These are phyloP conservation scores for Solenopsis invicta DNA, from an alignment of 1,140 invertebrate species.

Conservation along the genomic window DNA sequence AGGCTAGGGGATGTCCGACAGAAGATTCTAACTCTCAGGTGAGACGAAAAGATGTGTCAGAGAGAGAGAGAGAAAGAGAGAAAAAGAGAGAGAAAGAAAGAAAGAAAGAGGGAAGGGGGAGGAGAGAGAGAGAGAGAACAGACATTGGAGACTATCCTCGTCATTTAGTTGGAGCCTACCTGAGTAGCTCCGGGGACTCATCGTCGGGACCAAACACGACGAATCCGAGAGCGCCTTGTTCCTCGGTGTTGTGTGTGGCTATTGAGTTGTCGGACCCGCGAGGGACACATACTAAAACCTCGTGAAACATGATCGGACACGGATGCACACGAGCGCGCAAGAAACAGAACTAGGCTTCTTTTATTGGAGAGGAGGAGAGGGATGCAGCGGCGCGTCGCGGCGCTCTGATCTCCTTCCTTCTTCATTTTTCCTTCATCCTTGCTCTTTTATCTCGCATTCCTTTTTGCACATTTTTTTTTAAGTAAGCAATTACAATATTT, in stretches of 20 bases:
- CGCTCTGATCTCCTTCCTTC: slow-evolving; percentile 67
- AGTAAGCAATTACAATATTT: not conserved
- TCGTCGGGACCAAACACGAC: slow-evolving; percentile 73
- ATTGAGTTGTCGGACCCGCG: slow-evolving; percentile 82
- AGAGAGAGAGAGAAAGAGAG: not conserved
- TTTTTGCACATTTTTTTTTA: slow-evolving; percentile 25
- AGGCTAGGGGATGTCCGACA: slow-evolving; percentile 70
- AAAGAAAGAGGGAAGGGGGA: not conserved
- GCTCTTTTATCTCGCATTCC: not conserved
- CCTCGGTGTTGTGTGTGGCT: slow-evolving; percentile 77
- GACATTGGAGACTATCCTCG: slow-evolving; percentile 63
- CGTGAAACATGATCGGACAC: slow-evolving; percentile 82
- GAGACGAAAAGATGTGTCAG: slow-evolving; percentile 10
- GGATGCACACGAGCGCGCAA: slow-evolving; percentile 80
- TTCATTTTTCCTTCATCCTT: not conserved
- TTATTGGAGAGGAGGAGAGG: slow-evolving; percentile 54
- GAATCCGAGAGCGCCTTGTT: slow-evolving; percentile 75
- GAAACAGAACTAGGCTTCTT: slow-evolving; percentile 79
- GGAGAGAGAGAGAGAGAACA: not conserved
- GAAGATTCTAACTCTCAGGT: slow-evolving; percentile 60
- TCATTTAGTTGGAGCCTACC: slow-evolving; percentile 77
- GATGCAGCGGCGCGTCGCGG: slow-evolving; percentile 74
- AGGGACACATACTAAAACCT: slow-evolving; percentile 80
- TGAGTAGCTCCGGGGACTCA: slow-evolving; percentile 78
- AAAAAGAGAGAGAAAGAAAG: not conserved